Percentiles rank a stretch among this genome's conserved stretches.
Conservation (phyloP, 2,113 vertebrate species). For the Stegostoma tigrinum region DNA sequence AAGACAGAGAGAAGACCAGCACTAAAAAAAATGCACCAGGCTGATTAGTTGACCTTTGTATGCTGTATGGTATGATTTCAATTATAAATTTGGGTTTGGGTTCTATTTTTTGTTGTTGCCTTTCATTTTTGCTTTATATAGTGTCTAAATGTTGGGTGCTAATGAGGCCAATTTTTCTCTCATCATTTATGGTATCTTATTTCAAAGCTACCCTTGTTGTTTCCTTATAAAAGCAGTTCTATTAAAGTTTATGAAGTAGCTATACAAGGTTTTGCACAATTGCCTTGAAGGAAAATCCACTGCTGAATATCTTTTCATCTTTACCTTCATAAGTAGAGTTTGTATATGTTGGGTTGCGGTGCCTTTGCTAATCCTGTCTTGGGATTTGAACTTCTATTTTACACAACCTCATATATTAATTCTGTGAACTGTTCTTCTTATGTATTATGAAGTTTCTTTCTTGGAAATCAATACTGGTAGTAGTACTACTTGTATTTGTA, state of each 20-base stretch:
- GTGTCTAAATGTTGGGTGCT: neutral
- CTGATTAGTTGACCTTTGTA: neutral
- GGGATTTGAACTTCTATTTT: neutral
- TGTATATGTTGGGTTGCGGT: neutral
- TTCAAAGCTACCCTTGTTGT: neutral
- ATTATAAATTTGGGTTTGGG: neutral
- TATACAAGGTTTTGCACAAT: neutral
- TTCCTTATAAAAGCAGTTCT: neutral
- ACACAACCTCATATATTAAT: constrained; percentile 9
- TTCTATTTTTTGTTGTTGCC: neutral
- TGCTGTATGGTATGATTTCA: neutral
- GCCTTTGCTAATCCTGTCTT: neutral
- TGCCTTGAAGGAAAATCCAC: neutral
- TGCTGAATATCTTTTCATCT: neutral
- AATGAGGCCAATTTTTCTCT: neutral
- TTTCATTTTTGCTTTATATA: neutral
- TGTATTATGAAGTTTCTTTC: constrained; percentile 1
- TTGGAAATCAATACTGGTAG: constrained; percentile 6
- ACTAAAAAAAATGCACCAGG: neutral
- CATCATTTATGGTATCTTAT: neutral
- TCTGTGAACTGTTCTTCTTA: constrained; percentile 8
- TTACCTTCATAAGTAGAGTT: neutral
- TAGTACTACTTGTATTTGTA: neutral
- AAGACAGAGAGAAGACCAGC: neutral
- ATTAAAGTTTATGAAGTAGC: neutral